Percentiles rank a stretch among this genome's conserved stretches.
Evolutionary conservation across 2,113 vertebrate genomes (phyloP).

Genomic region (Pongo abelii): DNA sequence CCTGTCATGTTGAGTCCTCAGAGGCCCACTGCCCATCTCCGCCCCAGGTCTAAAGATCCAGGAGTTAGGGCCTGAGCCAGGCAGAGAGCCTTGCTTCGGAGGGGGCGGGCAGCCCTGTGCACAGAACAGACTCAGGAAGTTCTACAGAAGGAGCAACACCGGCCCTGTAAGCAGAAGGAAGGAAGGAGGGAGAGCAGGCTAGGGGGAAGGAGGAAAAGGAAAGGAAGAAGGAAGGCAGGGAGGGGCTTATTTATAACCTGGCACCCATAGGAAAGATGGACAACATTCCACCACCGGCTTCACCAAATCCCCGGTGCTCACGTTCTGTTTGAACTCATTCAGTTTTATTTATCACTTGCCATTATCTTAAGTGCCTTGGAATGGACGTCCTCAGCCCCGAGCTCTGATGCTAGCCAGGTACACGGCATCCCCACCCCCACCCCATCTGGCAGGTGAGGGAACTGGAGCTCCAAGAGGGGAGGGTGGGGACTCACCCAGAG

Average conservation of each 20-base stretch:
- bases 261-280: not conserved
- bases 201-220: not conserved
- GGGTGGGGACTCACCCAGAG: not conserved
- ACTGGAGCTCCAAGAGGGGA: no score
- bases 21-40: not conserved
- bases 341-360: not conserved
- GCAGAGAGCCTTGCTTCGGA: not conserved
- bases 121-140: not conserved
- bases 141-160: not conserved
- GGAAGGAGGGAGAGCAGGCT: not conserved
- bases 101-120: not conserved
- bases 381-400: accelerated
- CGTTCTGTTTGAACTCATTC: not conserved
- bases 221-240: not conserved
- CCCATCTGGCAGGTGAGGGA: not conserved
- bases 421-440: no score
- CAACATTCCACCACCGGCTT: no score
- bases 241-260: not conserved
- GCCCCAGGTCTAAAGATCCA: not conserved
- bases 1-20: accelerated
- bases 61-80: not conserved
- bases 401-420: not conserved
- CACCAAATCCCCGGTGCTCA: accelerated
- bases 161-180: not conserved
- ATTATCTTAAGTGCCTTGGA: not conserved